Percentiles rank a stretch among this genome's conserved stretches.
Evolutionary conservation across 2,888 invertebrate genomes (phyloP).

Genomic region (Oscheius myriophilus): DNA sequence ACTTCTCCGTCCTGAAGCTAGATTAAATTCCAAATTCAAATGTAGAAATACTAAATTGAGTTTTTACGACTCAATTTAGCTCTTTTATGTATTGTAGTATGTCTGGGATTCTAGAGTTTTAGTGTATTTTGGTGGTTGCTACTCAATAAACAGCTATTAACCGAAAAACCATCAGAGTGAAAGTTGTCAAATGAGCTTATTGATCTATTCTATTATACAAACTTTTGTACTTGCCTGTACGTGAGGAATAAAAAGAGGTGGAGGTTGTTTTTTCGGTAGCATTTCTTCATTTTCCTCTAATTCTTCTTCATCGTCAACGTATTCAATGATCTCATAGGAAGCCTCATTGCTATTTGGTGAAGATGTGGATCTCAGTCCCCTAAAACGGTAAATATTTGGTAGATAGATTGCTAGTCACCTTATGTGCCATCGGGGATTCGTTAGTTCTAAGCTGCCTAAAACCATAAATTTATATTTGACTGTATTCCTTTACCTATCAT

Average conservation of each 20-base stretch:
- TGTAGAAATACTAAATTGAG: too few relatives aligned
- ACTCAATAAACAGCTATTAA: too few relatives aligned
- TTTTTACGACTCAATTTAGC: too few relatives aligned
- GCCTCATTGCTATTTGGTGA: slow-evolving; percentile 3
- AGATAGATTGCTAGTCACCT: background rate
- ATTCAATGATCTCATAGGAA: slow-evolving; percentile 23
- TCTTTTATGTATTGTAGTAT: too few relatives aligned
- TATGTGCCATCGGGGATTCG: slow-evolving; percentile 16
- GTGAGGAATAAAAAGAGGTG: background rate
- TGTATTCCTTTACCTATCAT: slow-evolving; percentile 9
- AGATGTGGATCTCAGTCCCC: background rate
- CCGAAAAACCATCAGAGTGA: too few relatives aligned
- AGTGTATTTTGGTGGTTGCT: too few relatives aligned
- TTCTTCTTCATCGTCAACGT: slow-evolving; percentile 23
- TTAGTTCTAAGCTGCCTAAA: slow-evolving; percentile 8
- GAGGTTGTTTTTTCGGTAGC: background rate
- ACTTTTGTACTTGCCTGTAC: background rate
- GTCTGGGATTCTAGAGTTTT: too few relatives aligned
- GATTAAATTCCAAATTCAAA: too few relatives aligned
- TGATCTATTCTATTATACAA: too few relatives aligned
- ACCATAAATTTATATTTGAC: background rate
- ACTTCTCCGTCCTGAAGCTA: too few relatives aligned
- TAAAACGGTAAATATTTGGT: background rate
- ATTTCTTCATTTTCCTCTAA: slow-evolving; percentile 16
- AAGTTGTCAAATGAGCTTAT: too few relatives aligned